Evolutionary conservation across 2,113 vertebrate genomes (phyloP).

Genomic region (Cololabis saira): DNA sequence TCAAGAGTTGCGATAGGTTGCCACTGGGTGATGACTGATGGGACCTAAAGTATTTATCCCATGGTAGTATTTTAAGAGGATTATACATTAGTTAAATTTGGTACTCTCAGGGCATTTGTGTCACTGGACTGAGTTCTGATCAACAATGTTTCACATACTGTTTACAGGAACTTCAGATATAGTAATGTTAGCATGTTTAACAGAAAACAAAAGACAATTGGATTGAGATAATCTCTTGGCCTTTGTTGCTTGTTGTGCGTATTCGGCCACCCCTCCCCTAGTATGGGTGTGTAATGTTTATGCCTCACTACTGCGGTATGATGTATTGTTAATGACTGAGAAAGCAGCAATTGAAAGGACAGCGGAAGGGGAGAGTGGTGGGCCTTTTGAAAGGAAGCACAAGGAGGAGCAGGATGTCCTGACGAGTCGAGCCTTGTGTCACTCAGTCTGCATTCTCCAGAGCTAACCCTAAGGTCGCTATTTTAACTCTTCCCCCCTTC

Average conservation of each 20-base stretch:
- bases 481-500: constrained; percentile 48
- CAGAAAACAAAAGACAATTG: neutral
- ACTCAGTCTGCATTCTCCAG: constrained; percentile 55
- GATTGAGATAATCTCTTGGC: neutral
- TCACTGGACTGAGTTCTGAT: constrained; percentile 15
- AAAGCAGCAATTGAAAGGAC: constrained; percentile 43
- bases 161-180: constrained; percentile 1
- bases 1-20: constrained; percentile 56
- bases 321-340: constrained; percentile 72
- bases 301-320: constrained; percentile 45
- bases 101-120: constrained; percentile 33
- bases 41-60: constrained; percentile 12
- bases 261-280: constrained; percentile 12
- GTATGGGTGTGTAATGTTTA: constrained; percentile 43
- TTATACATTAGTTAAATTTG: constrained; percentile 54
- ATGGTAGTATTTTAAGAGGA: constrained; percentile 63
- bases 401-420: constrained; percentile 59
- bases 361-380: constrained; percentile 53
- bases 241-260: constrained; percentile 16
- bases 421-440: constrained; percentile 64
- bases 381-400: constrained; percentile 57
- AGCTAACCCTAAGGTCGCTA: constrained; percentile 45
- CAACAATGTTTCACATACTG: constrained; percentile 18
- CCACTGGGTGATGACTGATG: constrained; percentile 53
- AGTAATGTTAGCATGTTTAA: neutral